Base-by-base conservation (phyloP, 2,797 vertebrate genomes). In the Mus caroli region DNA sequence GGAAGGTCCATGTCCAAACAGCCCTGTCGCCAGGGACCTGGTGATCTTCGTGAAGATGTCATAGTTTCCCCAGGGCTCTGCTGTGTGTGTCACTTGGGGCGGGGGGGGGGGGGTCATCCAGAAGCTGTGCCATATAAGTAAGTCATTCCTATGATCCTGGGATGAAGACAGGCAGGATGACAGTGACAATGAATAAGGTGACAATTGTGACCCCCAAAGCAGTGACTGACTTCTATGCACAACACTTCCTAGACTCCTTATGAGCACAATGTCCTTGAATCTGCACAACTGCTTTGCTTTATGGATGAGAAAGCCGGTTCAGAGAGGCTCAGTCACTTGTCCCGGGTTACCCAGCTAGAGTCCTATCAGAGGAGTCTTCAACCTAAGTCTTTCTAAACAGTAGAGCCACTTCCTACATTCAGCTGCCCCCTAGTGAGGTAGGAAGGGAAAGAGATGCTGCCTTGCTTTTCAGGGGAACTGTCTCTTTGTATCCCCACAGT, bases 1-100 rank as follows among this genome's bases (percentile, higher is more conserved):
- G 85, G 93, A 89, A 37, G 95, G 88, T 77, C 92, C 58, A 56
- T 19, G 8, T 11, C 77, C 67, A 43, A 83, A 40, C 52, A 94
- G 92, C 0, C 0, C 73, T 78, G 60, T 90, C 75, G 52, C 17
- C 3, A 88, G 94, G 93, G 89, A 82, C 58, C 80, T 80, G 62
- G 78, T 67, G 85, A 76, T 86, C 95, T 85, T 14, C 93, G 83
- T 2, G 0, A 28, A 20, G 88, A 93, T 50, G 52, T 80, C 78
- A 24, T 52, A 84, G 86, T 56, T 92, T 34, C 79, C 86, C 94
- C 22, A 1, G 91, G 56, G 14, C 93, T 76, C 90, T 58, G 46
- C 0, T 83, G 77, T 95, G 92, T 75, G 12, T 95, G 90, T 91
- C 90, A 90, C 78, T 43, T 46, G n/a, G n/a, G n/a, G n/a, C n/a